These are phyloP conservation scores for Ectobius pallidus DNA, from an alignment of 2,888 invertebrate species.

Conservation along the genomic window DNA sequence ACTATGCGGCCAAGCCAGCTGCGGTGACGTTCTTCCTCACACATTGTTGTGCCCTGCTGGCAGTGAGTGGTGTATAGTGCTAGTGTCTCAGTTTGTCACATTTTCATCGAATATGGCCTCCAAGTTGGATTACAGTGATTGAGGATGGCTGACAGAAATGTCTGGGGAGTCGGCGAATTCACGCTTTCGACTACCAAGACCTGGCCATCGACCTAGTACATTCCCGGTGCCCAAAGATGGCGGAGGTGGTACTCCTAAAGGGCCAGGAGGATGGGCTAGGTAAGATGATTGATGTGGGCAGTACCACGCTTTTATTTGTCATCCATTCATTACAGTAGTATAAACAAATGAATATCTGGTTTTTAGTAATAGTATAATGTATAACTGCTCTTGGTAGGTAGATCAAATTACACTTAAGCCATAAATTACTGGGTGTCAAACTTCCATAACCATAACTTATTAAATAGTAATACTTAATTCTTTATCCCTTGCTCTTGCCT, in stretches of 20 bases:
- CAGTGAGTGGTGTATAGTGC: too few species aligned
- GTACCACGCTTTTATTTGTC: neutral
- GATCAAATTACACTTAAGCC: too few species aligned
- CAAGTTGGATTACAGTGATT: neutral
- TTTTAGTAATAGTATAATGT: too few species aligned
- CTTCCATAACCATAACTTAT: too few species aligned
- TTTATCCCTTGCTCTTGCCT: too few species aligned
- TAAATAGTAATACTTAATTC: too few species aligned
- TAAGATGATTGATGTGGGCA: neutral
- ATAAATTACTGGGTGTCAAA: too few species aligned
- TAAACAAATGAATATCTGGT: too few species aligned
- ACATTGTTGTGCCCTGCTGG: too few species aligned
- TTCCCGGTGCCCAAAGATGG: conserved; percentile 24
- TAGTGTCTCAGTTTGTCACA: neutral
- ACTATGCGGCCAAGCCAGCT: conserved; percentile 4
- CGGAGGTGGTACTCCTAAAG: neutral
- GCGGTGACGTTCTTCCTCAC: too few species aligned
- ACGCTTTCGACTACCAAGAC: conserved; percentile 15
- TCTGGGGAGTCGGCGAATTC: conserved; percentile 11
- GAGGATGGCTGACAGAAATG: conserved; percentile 22
- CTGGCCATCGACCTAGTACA: conserved; percentile 7
- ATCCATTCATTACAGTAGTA: too few species aligned
- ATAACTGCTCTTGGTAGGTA: too few species aligned
- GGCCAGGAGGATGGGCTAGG: neutral
- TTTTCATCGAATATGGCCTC: neutral